phyloP scores from a whole-genome alignment of 2,113 vertebrate species.

The Struthio camelus region DNA sequence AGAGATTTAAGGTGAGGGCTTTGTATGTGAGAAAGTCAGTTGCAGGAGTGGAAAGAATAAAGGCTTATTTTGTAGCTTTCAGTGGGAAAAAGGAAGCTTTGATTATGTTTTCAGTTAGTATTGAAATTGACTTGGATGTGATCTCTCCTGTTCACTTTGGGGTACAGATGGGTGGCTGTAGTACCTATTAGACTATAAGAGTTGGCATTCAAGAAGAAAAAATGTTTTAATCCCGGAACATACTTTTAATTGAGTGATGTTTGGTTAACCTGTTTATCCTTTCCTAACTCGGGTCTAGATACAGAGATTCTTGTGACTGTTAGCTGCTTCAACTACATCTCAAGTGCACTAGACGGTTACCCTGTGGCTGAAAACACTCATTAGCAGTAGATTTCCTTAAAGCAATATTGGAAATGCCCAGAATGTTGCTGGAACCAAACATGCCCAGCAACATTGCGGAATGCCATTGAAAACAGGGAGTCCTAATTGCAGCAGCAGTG shows the following conservation, averaged over 20 bases:
- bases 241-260: not conserved
- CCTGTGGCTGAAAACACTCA: accelerated
- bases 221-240: not conserved
- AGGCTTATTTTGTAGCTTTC: not conserved
- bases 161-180: not conserved
- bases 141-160: not conserved
- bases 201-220: not conserved
- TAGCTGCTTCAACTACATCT: not conserved
- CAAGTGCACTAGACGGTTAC: accelerated
- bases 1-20: not conserved
- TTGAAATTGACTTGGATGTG: not conserved
- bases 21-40: not conserved
- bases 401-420: not conserved
- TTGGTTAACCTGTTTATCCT: not conserved
- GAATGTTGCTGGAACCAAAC: accelerated
- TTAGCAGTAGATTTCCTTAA: not conserved
- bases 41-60: not conserved
- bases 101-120: not conserved
- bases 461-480: not conserved
- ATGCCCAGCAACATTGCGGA: not conserved
- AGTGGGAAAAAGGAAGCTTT: not conserved
- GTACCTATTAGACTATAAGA: not conserved
- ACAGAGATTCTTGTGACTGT: not conserved
- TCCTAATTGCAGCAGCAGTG: not conserved
- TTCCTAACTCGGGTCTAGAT: accelerated